Conservation (phyloP, 2,797 vertebrate genomes). For the Dryobates pubescens region DNA sequence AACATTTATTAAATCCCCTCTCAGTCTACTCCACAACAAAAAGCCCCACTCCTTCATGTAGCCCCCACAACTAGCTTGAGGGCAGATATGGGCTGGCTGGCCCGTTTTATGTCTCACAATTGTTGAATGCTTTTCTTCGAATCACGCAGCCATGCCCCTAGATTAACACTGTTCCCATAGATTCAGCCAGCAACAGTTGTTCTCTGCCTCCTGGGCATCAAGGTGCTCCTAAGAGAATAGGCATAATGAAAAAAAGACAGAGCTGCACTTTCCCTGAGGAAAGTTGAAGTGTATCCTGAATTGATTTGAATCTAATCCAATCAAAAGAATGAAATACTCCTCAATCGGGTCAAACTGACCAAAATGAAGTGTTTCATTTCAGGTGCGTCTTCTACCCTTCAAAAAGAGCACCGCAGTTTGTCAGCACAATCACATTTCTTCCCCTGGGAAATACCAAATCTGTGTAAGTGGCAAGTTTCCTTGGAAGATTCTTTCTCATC, state of each 20-base stretch:
- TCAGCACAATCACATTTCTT: background rate
- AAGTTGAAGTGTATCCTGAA: background rate
- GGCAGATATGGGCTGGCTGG: background rate
- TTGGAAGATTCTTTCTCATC: background rate
- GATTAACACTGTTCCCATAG: background rate
- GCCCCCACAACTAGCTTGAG: background rate
- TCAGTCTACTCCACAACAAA: too few relatives aligned
- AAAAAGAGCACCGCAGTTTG: background rate
- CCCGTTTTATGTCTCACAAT: background rate
- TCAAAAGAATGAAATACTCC: conserved; percentile 30
- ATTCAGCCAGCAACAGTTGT: background rate
- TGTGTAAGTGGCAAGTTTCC: background rate
- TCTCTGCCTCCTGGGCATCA: background rate
- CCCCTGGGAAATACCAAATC: background rate
- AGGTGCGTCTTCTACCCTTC: background rate
- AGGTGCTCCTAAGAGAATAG: background rate
- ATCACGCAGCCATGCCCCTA: background rate
- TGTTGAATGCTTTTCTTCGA: background rate
- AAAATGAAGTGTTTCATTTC: conserved; percentile 72
- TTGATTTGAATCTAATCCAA: conserved; percentile 47
- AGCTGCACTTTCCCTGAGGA: background rate
- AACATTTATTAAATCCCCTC: too few relatives aligned
- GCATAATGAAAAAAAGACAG: background rate
- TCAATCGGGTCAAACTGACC: conserved; percentile 26
- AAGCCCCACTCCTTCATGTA: background rate